A percentile compares a stretch with the other conserved stretches of the same genome.
Evolutionary conservation across 2,888 invertebrate species (phyloP).

Genomic region (Tortrix viridana): DNA sequence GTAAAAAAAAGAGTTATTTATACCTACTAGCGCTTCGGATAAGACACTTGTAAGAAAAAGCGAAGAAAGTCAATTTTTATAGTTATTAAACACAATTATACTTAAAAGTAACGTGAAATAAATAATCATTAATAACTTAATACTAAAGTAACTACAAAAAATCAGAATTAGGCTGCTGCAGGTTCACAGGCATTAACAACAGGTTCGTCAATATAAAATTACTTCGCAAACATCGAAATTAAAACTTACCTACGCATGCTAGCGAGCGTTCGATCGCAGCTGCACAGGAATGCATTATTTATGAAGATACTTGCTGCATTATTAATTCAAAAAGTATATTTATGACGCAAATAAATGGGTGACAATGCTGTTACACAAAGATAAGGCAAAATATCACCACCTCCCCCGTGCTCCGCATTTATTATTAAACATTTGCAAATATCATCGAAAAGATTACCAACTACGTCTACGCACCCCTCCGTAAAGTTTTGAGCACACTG

Average conservation of each 20-base stretch:
- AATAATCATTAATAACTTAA: too few relatives aligned
- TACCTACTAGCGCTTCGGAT: too few relatives aligned
- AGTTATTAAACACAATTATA: too few relatives aligned
- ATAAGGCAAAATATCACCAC: conserved; percentile 57
- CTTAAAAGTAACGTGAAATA: too few relatives aligned
- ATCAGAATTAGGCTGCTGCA: too few relatives aligned
- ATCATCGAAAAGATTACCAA: conserved; percentile 53
- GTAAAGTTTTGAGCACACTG: conserved; percentile 54
- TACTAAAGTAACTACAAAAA: too few relatives aligned
- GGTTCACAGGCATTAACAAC: too few relatives aligned
- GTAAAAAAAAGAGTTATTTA: too few relatives aligned
- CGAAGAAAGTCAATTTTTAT: too few relatives aligned
- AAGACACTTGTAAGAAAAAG: too few relatives aligned
- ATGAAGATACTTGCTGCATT: conserved; percentile 24
- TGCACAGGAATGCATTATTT: conserved; percentile 24
- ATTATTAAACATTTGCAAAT: conserved; percentile 76
- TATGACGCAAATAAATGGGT: conserved; percentile 40
- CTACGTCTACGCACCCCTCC: conserved; percentile 58
- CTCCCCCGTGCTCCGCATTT: conserved; percentile 63
- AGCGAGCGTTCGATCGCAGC: conserved; percentile 19
- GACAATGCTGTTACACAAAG: conserved; percentile 58
- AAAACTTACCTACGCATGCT: conserved; percentile 21
- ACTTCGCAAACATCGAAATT: not conserved
- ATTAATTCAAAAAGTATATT: conserved; percentile 34
- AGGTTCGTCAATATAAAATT: too few relatives aligned